phyloP scores from a whole-genome alignment of 2,113 vertebrate species.

The Periophthalmus modestus region DNA sequence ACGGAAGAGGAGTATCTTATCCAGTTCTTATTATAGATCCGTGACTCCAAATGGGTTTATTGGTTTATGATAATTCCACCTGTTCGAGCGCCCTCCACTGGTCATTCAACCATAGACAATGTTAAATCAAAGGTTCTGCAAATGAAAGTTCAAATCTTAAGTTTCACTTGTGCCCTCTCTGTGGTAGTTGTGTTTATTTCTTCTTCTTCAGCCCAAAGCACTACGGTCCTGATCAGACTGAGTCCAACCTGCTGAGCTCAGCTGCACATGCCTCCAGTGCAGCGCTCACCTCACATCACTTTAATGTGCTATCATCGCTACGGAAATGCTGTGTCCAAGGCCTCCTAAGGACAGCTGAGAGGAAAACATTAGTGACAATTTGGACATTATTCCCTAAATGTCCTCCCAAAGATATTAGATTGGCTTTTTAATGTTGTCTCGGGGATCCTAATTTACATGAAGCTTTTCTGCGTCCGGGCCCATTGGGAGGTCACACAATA shows the following conservation, averaged over 20 bases:
- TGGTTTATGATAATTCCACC: not conserved
- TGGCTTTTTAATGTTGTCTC: not conserved
- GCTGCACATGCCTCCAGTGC: slow-evolving; percentile 3
- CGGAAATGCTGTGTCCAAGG: slow-evolving; percentile 1
- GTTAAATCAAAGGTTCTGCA: not conserved
- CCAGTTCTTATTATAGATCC: too few relatives aligned
- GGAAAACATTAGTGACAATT: not conserved
- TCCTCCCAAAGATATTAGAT: slow-evolving; percentile 1
- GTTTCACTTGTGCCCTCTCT: not conserved
- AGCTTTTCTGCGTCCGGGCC: not conserved
- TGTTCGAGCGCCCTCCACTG: not conserved
- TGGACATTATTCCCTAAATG: not conserved
- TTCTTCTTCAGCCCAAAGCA: slow-evolving; percentile 2
- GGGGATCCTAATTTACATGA: slow-evolving; percentile 1
- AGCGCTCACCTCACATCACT: slow-evolving; percentile 5
- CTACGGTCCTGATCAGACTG: not conserved
- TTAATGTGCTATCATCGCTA: not conserved
- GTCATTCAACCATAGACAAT: not conserved
- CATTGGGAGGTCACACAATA: not conserved
- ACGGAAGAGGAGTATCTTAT: too few relatives aligned
- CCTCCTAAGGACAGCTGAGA: slow-evolving; percentile 1
- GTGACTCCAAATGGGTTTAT: not conserved
- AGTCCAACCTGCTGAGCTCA: slow-evolving; percentile 6
- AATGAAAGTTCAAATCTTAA: not conserved
- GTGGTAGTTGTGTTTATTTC: slow-evolving; percentile 7